Base-by-base conservation (phyloP, 1,140 invertebrate species). In the Cydia fagiglandana region DNA sequence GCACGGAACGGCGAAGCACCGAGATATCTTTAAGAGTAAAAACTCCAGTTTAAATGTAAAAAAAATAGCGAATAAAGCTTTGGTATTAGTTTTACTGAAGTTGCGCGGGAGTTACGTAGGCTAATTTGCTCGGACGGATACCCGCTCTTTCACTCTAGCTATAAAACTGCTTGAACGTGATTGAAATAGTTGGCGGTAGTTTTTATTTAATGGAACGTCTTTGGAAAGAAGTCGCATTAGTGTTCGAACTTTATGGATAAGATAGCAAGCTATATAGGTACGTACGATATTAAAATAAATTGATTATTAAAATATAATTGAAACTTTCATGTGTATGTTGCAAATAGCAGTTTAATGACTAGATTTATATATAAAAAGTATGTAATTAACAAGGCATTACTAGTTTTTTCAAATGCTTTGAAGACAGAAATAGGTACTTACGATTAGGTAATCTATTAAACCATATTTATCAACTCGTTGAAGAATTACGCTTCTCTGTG, bases 141-240 rank as follows among this genome's bases (percentile, higher is more conserved):
- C 2, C 64, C 64, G 15, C n/a, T 17, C 56, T 24, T 20, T 17
- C 7, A 70, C 30, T 70, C 34, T 41, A 38, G 66, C 34, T 70
- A n/a, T 38, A 41, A 41, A 70, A 34, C n/a, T n/a, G 66, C 30
- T 66, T 24, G 20, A 61, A 61, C 56, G 66, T 38, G 30, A 70
- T 70, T 70, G 66, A 70, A 70, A 45, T 70, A 70, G 66, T 70
- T 66, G 9, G 64, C 53, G 17, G 20, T 61, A 66, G 64, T 66
- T 70, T n/a, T n/a, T n/a, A n/a, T 68, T 70, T 17, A 70, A 70
- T 70, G 34, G 30, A 38, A 38, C 34, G 34, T 38, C 66, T 41
- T 41, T 41, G 34, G n/a, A 70, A 70, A 68, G 64, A 68, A 38
- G 24, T 38, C 30, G 30, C 66, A 15, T 70, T 70, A 70, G n/a